A percentile compares a stretch with the other conserved stretches of the same genome.
Conservation (phyloP, 1,140 invertebrate species). For the Aphaenogaster ashmeadi region DNA sequence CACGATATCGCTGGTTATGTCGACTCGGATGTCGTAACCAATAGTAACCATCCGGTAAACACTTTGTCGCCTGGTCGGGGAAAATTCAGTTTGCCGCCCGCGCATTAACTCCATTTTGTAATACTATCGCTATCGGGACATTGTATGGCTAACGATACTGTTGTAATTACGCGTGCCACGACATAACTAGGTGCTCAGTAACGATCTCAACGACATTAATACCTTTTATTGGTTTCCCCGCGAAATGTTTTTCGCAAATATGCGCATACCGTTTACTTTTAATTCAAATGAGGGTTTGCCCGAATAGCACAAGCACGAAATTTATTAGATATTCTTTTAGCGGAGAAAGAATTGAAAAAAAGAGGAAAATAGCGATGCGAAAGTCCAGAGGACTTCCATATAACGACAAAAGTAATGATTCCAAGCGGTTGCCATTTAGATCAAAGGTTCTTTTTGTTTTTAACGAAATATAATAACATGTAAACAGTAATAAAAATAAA, state of each 20-base stretch:
- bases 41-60: conserved; percentile 26
- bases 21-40: conserved; percentile 48
- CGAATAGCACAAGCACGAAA: not conserved
- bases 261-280: not conserved
- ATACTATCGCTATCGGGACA: conserved; percentile 42
- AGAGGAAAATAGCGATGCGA: not conserved
- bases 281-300: conserved; percentile 2
- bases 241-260: conserved; percentile 36
- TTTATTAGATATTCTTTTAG: conserved; percentile 14
- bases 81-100: conserved; percentile 51
- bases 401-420: not conserved
- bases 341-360: conserved; percentile 5
- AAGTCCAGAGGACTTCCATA: not conserved
- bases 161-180: conserved; percentile 45
- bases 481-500: not conserved
- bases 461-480: not conserved
- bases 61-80: conserved; percentile 35
- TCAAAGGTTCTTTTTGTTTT: not conserved
- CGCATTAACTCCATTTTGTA: conserved; percentile 49
- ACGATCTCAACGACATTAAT: conserved; percentile 53
- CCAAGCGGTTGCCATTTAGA: not conserved
- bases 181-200: conserved; percentile 49
- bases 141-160: conserved; percentile 45
- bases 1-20: conserved; percentile 50
- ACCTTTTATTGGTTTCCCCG: conserved; percentile 38